A percentile compares a stretch with the other conserved stretches of the same genome.
phyloP scores from a whole-genome alignment of 2,797 vertebrate genomes.

The Enteromius treurensis region DNA sequence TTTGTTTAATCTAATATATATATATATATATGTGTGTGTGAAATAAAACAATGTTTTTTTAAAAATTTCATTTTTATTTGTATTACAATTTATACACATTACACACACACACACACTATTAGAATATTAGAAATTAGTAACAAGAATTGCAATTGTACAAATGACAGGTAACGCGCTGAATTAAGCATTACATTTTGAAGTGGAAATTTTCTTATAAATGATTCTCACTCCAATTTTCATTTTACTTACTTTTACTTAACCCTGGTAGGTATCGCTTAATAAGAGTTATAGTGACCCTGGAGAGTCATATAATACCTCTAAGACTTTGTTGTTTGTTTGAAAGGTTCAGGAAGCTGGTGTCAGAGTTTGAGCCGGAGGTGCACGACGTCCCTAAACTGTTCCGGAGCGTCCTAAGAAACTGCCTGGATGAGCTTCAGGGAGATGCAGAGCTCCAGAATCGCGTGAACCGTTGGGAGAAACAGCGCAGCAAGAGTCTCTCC shows the following conservation, averaged over 20 bases:
- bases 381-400: conserved; percentile 79
- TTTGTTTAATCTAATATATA: neutral
- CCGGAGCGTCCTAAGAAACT: conserved; percentile 73
- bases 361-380: conserved; percentile 80
- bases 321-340: neutral
- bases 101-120: neutral
- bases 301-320: neutral
- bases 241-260: no score
- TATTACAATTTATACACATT: neutral
- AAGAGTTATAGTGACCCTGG: neutral
- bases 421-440: conserved; percentile 67
- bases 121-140: neutral
- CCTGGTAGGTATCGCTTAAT: neutral
- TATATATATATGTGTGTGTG: neutral
- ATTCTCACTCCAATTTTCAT: no score
- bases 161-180: neutral
- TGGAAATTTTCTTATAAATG: no score
- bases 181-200: neutral
- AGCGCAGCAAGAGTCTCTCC: conserved; percentile 82
- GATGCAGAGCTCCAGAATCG: conserved; percentile 56
- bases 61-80: neutral
- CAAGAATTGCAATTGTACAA: no score
- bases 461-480: conserved; percentile 64
- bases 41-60: no score
- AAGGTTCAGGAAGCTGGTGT: conserved; percentile 80